Percentiles rank a stretch among this genome's conserved stretches.
Evolutionary conservation across 1,140 invertebrate genomes (phyloP).

Genomic region (Polyergus mexicanus): DNA sequence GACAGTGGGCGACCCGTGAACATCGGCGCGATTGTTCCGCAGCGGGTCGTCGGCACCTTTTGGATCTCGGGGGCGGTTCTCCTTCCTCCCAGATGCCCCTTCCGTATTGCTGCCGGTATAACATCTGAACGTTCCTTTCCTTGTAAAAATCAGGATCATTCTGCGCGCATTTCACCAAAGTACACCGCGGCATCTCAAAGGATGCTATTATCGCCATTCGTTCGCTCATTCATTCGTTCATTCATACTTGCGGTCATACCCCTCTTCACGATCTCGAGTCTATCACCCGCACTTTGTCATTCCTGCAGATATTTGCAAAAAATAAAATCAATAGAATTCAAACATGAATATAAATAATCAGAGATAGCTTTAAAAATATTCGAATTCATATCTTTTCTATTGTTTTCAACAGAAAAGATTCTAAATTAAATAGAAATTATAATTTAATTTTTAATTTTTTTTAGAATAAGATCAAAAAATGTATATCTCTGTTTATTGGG

Average conservation of each 20-base stretch:
- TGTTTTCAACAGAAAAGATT: not conserved
- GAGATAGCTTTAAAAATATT: not conserved
- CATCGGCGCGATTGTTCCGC: slow-evolving; percentile 76
- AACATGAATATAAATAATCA: not conserved
- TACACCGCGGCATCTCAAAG: slow-evolving; percentile 60
- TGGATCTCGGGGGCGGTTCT: slow-evolving; percentile 58
- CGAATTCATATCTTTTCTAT: not conserved
- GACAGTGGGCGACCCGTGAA: slow-evolving; percentile 78
- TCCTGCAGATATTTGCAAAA: not conserved
- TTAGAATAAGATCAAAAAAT: not conserved
- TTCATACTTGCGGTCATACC: slow-evolving; percentile 10
- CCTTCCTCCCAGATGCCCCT: slow-evolving; percentile 35
- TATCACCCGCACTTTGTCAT: slow-evolving; percentile 38
- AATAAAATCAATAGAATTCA: slow-evolving; percentile 23
- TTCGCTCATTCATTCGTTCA: slow-evolving; percentile 30
- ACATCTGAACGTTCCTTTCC: slow-evolving; percentile 45
- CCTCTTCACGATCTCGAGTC: slow-evolving; percentile 5
- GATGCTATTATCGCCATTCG: slow-evolving; percentile 67
- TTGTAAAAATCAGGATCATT: slow-evolving; percentile 72
- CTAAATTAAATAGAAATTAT: not conserved
- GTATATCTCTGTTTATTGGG: not conserved
- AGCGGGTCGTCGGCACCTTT: slow-evolving; percentile 76
- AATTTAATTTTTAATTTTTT: not conserved
- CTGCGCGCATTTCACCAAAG: slow-evolving; percentile 36
- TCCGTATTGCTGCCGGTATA: slow-evolving; percentile 13